Conservation (phyloP, 2,797 vertebrate species). For the Cottoperca gobio region DNA sequence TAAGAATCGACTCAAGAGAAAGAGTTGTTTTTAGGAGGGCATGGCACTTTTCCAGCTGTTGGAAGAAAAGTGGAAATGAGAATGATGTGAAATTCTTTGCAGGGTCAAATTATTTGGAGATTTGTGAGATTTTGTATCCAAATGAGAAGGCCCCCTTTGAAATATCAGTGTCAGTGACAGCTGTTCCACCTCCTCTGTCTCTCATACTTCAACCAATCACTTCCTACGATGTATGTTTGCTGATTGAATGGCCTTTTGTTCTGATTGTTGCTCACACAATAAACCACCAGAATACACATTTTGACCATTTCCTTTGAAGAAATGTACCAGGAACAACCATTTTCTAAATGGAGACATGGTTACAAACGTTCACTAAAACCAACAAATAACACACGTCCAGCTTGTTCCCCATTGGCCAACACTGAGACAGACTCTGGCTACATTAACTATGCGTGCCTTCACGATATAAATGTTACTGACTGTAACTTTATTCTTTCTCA, state of each 20-base stretch:
- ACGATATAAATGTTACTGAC: background rate
- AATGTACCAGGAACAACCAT: background rate
- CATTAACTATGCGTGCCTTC: conserved; percentile 1
- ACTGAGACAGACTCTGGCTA: background rate
- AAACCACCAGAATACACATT: background rate
- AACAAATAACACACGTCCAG: background rate
- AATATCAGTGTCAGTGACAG: background rate
- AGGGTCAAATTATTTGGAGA: background rate
- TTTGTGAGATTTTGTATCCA: background rate
- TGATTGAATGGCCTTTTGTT: background rate
- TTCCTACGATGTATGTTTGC: background rate
- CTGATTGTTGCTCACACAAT: background rate
- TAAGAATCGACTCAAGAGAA: background rate
- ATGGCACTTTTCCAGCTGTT: background rate
- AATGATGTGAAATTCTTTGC: too few relatives aligned
- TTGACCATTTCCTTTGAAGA: background rate
- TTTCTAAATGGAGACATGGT: background rate
- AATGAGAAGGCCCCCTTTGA: background rate
- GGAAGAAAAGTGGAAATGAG: background rate
- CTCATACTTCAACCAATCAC: background rate
- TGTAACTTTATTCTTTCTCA: background rate
- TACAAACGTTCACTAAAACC: background rate
- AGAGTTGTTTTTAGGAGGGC: background rate
- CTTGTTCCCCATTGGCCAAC: background rate
- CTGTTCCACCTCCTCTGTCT: background rate